A percentile compares a stretch with the other conserved stretches of the same genome.
phyloP scores from a whole-genome alignment of 2,888 invertebrate genomes.

The Agrochola lychnidis region DNA sequence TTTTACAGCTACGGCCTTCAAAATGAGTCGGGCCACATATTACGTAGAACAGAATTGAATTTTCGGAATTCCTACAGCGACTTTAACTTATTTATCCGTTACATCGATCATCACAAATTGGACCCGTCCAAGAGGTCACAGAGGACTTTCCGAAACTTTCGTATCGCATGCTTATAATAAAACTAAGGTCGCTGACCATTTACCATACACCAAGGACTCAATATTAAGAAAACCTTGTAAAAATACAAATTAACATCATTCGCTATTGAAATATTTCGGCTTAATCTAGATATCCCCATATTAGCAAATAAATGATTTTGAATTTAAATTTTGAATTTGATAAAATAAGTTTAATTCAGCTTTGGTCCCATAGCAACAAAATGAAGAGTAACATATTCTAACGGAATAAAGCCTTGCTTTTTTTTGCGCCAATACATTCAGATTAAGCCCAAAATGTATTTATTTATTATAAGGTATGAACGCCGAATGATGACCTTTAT shows the following conservation, averaged over 20 bases:
- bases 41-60: background rate
- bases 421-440: background rate
- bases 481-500: background rate
- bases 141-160: background rate
- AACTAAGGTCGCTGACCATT: no score
- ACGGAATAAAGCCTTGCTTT: background rate
- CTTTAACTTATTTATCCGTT: background rate
- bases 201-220: background rate
- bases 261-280: background rate
- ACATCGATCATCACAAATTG: background rate
- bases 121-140: background rate
- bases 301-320: no score
- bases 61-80: background rate
- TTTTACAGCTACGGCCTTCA: conserved; percentile 7
- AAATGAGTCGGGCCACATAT: background rate
- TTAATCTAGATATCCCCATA: background rate
- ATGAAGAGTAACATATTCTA: background rate
- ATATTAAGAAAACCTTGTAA: background rate
- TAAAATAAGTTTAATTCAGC: background rate
- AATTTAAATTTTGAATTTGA: no score
- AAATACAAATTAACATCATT: background rate
- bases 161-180: background rate
- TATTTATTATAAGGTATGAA: background rate
- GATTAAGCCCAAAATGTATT: background rate
- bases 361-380: background rate